Evolutionary conservation across 2,888 invertebrate genomes (phyloP).

Genomic region (Dioctria linearis): DNA sequence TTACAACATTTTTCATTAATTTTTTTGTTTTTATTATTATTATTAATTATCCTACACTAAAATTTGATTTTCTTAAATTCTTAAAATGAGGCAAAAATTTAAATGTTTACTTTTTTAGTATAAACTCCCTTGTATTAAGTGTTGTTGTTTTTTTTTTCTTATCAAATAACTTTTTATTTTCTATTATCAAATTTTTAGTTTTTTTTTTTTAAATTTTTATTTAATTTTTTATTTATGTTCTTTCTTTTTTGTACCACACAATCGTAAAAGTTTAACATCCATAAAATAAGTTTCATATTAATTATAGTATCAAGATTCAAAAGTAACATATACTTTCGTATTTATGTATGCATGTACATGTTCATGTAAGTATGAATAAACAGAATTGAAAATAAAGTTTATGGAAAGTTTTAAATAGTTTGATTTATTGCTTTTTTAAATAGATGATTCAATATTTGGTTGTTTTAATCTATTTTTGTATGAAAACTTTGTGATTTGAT

Average conservation of each 20-base stretch:
- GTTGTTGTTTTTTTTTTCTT: constrained; percentile 65
- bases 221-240: constrained; percentile 57
- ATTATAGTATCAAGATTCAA: background rate
- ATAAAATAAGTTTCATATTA: constrained; percentile 22
- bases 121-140: constrained; percentile 71
- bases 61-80: constrained; percentile 56
- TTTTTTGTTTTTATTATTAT: background rate
- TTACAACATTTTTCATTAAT: constrained; percentile 37
- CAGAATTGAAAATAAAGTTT: constrained; percentile 1
- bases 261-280: constrained; percentile 46
- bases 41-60: constrained; percentile 24
- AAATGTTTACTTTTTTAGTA: constrained; percentile 63
- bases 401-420: background rate
- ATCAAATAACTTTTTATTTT: constrained; percentile 62
- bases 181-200: constrained; percentile 12
- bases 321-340: background rate
- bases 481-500: too few relatives aligned
- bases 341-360: too few relatives aligned
- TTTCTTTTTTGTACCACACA: constrained; percentile 51
- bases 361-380: constrained; percentile 3
- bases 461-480: too few relatives aligned
- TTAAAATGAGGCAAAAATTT: constrained; percentile 61
- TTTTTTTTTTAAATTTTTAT: constrained; percentile 60
- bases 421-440: constrained; percentile 44
- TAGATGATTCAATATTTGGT: background rate